Percentiles rank a stretch among this genome's conserved stretches.
Conservation (phyloP, 2,113 vertebrate genomes). For the Sceloporus tristichus region DNA sequence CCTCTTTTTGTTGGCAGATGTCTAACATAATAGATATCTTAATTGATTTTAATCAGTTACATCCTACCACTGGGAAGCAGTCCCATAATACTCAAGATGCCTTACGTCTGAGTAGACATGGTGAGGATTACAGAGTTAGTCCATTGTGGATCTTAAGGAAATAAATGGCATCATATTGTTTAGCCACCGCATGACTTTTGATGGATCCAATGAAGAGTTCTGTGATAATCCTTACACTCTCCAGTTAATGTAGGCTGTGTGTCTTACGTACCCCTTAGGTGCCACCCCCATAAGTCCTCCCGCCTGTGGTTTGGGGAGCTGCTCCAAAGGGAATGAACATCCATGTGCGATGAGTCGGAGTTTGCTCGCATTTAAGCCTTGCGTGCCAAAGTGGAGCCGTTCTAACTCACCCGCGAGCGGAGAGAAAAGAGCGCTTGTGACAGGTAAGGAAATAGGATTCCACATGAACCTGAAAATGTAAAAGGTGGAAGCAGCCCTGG, state of each 20-base stretch:
- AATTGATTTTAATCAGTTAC: no score
- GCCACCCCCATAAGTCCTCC: not conserved
- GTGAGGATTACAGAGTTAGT: no score
- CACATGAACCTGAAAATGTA: accelerated
- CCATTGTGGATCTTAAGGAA: not conserved
- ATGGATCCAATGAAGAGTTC: accelerated
- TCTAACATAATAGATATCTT: no score
- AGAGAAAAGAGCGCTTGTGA: not conserved
- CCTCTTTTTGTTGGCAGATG: no score
- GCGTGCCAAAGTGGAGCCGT: accelerated
- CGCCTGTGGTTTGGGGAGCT: not conserved
- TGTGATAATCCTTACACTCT: not conserved
- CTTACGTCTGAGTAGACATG: no score
- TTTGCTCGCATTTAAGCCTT: accelerated
- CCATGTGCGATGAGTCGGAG: not conserved
- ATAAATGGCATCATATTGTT: accelerated
- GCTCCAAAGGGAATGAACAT: accelerated
- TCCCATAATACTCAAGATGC: no score
- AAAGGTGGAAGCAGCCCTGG: accelerated
- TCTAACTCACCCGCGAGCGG: not conserved
- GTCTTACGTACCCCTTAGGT: not conserved
- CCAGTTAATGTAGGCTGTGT: accelerated
- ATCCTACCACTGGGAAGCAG: no score
- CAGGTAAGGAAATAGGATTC: not conserved
- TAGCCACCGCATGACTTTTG: not conserved